These are phyloP conservation scores for Pteria penguin DNA, from an alignment of 2,888 invertebrate genomes.

Conservation along the genomic window DNA sequence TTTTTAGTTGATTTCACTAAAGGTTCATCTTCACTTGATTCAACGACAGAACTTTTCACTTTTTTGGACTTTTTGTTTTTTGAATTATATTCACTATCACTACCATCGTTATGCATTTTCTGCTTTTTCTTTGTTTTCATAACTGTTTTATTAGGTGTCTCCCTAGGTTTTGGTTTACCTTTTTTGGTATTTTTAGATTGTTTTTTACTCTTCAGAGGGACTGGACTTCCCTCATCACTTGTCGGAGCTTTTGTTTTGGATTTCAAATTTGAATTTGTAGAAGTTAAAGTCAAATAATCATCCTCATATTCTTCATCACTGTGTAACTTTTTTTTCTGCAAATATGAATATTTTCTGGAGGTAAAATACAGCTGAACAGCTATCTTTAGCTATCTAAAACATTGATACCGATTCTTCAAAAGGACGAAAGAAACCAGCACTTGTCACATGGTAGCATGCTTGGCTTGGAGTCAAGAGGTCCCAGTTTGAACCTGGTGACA, in stretches of 20 bases:
- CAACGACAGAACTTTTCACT: not conserved
- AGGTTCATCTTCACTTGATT: conserved; percentile 47
- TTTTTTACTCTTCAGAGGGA: conserved; percentile 46
- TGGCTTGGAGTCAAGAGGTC: too few species aligned
- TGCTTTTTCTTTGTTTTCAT: conserved; percentile 15
- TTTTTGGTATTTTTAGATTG: conserved; percentile 41
- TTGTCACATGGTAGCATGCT: too few species aligned
- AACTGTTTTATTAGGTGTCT: conserved; percentile 4
- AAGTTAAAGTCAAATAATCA: not conserved
- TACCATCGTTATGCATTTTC: too few species aligned
- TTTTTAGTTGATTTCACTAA: conserved; percentile 17
- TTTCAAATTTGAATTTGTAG: conserved; percentile 4
- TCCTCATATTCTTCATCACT: conserved; percentile 20
- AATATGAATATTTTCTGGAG: too few species aligned
- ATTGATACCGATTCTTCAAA: too few species aligned
- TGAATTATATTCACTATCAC: conserved; percentile 16
- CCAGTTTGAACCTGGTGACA: too few species aligned
- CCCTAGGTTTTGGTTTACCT: conserved; percentile 25
- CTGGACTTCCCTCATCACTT: conserved; percentile 51
- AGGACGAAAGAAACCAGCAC: too few species aligned
- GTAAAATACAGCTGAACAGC: too few species aligned
- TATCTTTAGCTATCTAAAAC: too few species aligned
- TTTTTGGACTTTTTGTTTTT: conserved; percentile 18
- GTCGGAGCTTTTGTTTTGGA: conserved; percentile 58
- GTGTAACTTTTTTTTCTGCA: conserved; percentile 12